Evolutionary conservation across 2,113 vertebrate genomes (phyloP).

Genomic region (Cochlearius cochlearius): DNA sequence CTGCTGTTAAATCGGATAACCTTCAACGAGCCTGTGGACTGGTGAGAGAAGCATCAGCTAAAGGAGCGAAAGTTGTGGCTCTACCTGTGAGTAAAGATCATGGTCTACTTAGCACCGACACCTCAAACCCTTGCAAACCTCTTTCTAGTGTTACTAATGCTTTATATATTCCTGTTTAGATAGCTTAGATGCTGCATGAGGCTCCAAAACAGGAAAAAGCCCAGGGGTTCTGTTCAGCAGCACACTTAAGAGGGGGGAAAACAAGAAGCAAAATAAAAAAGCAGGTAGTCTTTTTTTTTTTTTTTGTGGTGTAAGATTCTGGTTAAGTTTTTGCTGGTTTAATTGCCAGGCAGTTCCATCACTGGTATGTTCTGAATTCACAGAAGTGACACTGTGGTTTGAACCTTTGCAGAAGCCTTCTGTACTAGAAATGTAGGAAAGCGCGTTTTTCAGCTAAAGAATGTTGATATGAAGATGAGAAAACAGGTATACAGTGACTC

Average conservation of each 20-base stretch:
- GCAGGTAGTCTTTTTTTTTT: background rate
- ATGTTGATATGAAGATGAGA: background rate
- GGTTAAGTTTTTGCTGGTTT: background rate
- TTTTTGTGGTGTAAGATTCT: background rate
- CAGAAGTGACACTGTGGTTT: background rate
- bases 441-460: background rate
- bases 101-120: background rate
- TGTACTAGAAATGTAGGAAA: background rate
- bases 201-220: background rate
- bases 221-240: background rate
- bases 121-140: background rate
- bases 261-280: background rate
- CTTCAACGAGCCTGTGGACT: slow-evolving; percentile 79
- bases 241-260: background rate
- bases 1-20: slow-evolving; percentile 86
- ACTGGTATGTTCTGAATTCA: background rate
- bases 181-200: background rate
- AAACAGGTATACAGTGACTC: background rate
- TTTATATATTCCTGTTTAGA: background rate
- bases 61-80: slow-evolving; percentile 86
- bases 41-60: slow-evolving; percentile 83
- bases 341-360: background rate
- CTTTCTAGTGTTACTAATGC: background rate
- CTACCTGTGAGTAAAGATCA: slow-evolving; percentile 84
- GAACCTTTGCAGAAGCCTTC: background rate